Evolutionary conservation across 2,888 invertebrate species (phyloP), one percentile per base, ranked within the genome.

Genomic region (Apeira syringaria): DNA sequence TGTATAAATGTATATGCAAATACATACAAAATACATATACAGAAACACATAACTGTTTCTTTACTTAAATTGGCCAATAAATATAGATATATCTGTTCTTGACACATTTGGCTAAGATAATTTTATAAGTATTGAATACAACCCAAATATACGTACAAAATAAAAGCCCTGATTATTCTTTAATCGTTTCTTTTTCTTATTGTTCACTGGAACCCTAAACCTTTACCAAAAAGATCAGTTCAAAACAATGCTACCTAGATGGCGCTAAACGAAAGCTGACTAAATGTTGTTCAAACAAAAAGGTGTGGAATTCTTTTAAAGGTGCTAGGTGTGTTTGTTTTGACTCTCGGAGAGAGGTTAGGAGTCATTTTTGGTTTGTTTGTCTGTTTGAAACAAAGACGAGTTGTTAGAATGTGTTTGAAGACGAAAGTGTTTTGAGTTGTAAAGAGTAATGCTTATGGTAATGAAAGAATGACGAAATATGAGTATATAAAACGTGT

Each of bases 221-320:
- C 4, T 15, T 15, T n/a, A 30, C 12, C 24, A 29, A 37, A 28
- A 37, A 30, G n/a, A 9, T 18, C 1, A 13, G 5, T 24, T 13
- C 3, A 35, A 18, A 5, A 35, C 25, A 36, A 35, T 18, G 12
- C 11, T 5, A 17, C 33, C 28, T 25, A 44, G 33, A 33, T 38
- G 38, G 38, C 26, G 38, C 37, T 44, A 35, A 36, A 36, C 28
- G 40, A 40, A 29, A 20, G 36, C 12, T 18, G 32, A 40, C 40
- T 11, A 47, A 47, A 47, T 27, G 25, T 37, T 35, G 49, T 38
- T 49, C 39, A 56, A 56, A 56, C 50, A 56, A 5, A 48, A 36
- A 49, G 49, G 56, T 56, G 56, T 26, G 56, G 47, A 53, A 56
- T 56, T 56, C 35, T 53, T 49, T 44, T 44, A 43, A 45, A 56